Base-by-base conservation (phyloP, 2,113 vertebrate species). In the Synchiropus splendidus region DNA sequence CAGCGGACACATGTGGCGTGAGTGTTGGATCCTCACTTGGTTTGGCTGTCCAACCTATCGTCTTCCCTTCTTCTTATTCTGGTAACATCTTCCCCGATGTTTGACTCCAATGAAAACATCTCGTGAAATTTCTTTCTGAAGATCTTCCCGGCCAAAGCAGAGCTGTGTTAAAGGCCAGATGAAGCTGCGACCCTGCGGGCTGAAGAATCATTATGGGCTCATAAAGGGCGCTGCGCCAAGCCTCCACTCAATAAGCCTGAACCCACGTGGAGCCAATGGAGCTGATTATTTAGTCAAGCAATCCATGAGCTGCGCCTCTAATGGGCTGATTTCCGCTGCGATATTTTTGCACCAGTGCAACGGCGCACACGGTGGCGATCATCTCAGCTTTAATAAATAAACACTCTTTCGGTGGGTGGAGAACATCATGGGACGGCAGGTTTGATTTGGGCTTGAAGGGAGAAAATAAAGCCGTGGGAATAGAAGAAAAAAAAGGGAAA, bases 261-360 rank as follows among this genome's bases (percentile, higher is more conserved):
- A 75, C 75, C 75, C 72, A 74, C 50, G 67, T 67, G 46, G 52
- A 80, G 71, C 58, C 73, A 73, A 79, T 80, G 58, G 51, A 80
- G 58, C 74, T 80, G 78, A 82, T 82, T 82, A 75, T 80, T 80
- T 82, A 82, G 75, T 79, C 77, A 75, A 77, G 74, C 65, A 72
- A 79, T 82, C 80, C 79, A 82, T 82, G 65, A 30, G 40, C 70
- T 67, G 65, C n/a, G 42, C 67, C 64, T 64, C 70, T 47, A 59
- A 67, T 67, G 59, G 49, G 67, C 65, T 64, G 65, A 71, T 77
- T 82, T 75, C 54, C 60, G 21, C 21, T 54, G 50, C 12, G 39
- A 33, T 61, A 63, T 74, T 71, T 67, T 8, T 54, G 41, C 44
- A 40, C 65, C 75, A 63, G 65, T 72, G 69, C 67, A 62, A 58